Evolutionary conservation across 2,888 invertebrate species (phyloP), one percentile per base, ranked within the genome.

Genomic region (Eristalis tenax): DNA sequence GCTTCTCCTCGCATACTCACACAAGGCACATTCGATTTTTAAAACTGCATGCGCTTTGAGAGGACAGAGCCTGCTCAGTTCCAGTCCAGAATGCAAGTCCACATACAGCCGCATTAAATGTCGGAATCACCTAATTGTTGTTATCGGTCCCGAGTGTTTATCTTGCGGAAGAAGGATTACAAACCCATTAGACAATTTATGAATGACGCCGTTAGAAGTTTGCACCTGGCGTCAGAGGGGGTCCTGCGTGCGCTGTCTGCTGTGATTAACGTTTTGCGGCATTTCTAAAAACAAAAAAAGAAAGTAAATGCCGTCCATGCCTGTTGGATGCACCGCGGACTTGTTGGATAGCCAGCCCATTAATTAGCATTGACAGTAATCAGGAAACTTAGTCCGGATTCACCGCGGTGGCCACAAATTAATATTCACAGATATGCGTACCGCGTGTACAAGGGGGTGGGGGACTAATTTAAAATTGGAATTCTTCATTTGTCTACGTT

Each of bases 361-460:
- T 83, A 87, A 87, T 87, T 87, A 87, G 18, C 83, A 87, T 83
- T 87, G 87, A 80, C 87, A 87, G 83, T 87, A 87, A 87, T 87
- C 87, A 87, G 79, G 83, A 87, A 87, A 87, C 87, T 87, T 87
- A 80, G 79, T 83, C 79, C 79, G 76, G 79, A 83, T 87, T 87
- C 86, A 79, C 82, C 80, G 61, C 75, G 35, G 57, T 64, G 57
- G 28, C 78, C 71, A 75, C 79, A 83, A 87, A 87, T 87, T 83
- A 87, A 87, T 80, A 83, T 87, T 80, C 87, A 71, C 50, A 78
- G 70, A 18, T 22, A 66, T 6, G 6, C 40, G 40, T 43, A 71
- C 28, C 56, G 64, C 68, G 22, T 32, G 68, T 50, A 18, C 50
- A 18, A 26, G 5, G 56, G 32, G 35, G 43, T 28, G 65, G 85